Percentiles rank a stretch among this genome's conserved stretches.
phyloP scores from a whole-genome alignment of 2,797 vertebrate genomes.

The Amphiprion clarkii region DNA sequence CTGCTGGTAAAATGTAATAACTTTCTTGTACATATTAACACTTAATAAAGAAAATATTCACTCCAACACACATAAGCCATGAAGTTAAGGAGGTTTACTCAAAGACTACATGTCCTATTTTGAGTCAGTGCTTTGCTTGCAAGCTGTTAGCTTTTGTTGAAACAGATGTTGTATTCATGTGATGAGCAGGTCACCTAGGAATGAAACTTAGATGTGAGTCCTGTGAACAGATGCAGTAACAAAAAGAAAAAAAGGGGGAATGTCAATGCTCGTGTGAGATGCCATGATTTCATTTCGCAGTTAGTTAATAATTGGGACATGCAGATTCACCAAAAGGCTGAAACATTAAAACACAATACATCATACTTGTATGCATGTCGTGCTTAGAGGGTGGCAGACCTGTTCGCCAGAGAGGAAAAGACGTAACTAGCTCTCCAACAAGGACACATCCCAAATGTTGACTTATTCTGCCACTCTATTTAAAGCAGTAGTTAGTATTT shows the following conservation, averaged over 20 bases:
- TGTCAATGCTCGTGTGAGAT: constrained; percentile 25
- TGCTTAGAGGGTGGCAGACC: constrained; percentile 35
- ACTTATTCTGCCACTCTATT: constrained; percentile 16
- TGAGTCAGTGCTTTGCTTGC: constrained; percentile 8
- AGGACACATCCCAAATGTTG: constrained; percentile 13
- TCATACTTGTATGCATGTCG: constrained; percentile 14
- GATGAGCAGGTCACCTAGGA: background rate
- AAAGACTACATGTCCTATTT: background rate
- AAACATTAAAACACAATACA: constrained; percentile 24
- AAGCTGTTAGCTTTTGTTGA: constrained; percentile 6
- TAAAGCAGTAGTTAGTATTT: constrained; percentile 44
- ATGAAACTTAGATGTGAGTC: constrained; percentile 14
- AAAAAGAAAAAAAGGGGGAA: constrained; percentile 28
- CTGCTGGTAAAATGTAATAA: constrained; percentile 3
- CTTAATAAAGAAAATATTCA: background rate
- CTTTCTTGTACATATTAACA: constrained; percentile 4
- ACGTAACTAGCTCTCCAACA: constrained; percentile 31
- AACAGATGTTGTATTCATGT: background rate
- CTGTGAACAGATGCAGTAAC: background rate
- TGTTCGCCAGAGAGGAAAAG: constrained; percentile 12
- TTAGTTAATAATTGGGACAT: constrained; percentile 11
- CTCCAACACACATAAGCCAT: background rate
- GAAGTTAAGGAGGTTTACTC: constrained; percentile 3
- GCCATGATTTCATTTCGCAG: constrained; percentile 10
- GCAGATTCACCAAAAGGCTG: constrained; percentile 16